phyloP scores from a whole-genome alignment of 2,113 vertebrate genomes.

The Grammomys dolichurus region DNA sequence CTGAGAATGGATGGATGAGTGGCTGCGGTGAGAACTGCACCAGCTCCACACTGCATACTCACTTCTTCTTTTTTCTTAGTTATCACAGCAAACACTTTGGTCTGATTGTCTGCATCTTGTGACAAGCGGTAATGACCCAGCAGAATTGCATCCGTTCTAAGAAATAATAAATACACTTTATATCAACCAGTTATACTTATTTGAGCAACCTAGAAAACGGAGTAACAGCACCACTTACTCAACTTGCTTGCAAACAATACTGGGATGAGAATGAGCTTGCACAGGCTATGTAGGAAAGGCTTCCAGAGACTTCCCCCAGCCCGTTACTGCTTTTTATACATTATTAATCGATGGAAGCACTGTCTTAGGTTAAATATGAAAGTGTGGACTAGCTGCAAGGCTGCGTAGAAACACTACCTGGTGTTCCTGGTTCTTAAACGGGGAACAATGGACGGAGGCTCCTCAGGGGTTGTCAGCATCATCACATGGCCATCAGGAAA shows the following conservation, averaged over 20 bases:
- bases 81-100: slow-evolving; percentile 99
- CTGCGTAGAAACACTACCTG: slow-evolving; percentile 87
- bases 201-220: slow-evolving; percentile 3
- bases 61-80: slow-evolving; percentile 98
- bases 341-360: neutral
- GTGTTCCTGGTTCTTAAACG: slow-evolving; percentile 93
- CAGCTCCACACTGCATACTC: slow-evolving; percentile 62
- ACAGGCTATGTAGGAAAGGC: neutral
- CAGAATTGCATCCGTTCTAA: slow-evolving; percentile 95
- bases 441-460: slow-evolving; percentile 93
- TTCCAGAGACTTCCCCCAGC: neutral
- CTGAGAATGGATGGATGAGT: neutral
- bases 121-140: slow-evolving; percentile 98
- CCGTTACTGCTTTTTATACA: neutral
- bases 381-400: neutral
- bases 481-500: slow-evolving; percentile 96
- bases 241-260: neutral
- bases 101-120: slow-evolving; percentile 99
- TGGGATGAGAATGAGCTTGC: neutral
- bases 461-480: slow-evolving; percentile 98
- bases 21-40: neutral
- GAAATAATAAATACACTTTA: slow-evolving; percentile 66
- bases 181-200: neutral
- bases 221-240: neutral
- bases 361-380: neutral